Base-by-base conservation (phyloP, 2,113 vertebrate species). In the Heterotilapia buettikoferi region DNA sequence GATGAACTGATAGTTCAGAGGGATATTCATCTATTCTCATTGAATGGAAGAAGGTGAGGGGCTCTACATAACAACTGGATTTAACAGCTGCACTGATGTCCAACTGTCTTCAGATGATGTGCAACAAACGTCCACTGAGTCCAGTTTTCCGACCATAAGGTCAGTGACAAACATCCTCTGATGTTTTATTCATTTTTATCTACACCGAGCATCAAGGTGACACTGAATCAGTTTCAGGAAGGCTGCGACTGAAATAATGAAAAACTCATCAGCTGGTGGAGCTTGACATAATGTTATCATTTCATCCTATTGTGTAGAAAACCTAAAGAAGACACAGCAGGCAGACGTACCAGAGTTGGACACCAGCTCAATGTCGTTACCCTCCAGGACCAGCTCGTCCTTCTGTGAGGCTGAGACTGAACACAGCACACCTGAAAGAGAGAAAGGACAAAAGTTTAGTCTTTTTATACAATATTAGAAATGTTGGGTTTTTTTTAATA, bases 311-410 rank as follows among this genome's bases (percentile, higher is more conserved):
- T 0, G 31, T 24, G n/a, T 63, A 33, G 4, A 33, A 78, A 13
- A 59, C 47, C n/a, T 57, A 16, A 3, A 38, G 14, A 11, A 11
- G 24, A 19, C 47, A 40, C 38, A 4, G 3, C 2, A 1, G 11
- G 33, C 12, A 7, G 86, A 96, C 96, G 61, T 95, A 99, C 99
- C 98, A 79, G 99, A 99, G 96, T 99, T 99, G 73, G 99, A 99
- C 86, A 99, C 99, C 96, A 99, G 94, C 94, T 99, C 99, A 92
- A 99, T 98, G 83, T 99, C 98, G 82, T 99, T 99, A 63, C 99
- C 99, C 96, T 99, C 98, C 93, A 99, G 97, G 84, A 99, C 96
- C 91, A 99, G 96, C 92, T 99, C 99, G 91, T 99, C 99, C 76
- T 99, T 99, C 97, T 98, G 98, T 90, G 97, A 97, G 56, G 98